Evolutionary conservation across 2,888 invertebrate genomes (phyloP).

Genomic region (Thysanoteuthis rhombus): DNA sequence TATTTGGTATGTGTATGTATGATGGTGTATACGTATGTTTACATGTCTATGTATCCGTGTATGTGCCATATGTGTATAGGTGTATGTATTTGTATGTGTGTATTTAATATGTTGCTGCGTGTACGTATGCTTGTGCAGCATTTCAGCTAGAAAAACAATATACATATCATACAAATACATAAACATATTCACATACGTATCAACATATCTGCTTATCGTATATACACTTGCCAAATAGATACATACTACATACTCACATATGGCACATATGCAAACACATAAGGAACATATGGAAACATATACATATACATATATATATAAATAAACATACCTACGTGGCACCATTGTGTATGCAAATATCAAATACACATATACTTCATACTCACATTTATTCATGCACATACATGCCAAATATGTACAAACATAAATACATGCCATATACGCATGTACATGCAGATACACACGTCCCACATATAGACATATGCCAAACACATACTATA

Average conservation of each 20-base stretch:
- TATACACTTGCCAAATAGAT: background rate
- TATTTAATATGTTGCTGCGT: background rate
- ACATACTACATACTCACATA: constrained; percentile 17
- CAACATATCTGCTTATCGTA: background rate
- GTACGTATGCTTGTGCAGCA: background rate
- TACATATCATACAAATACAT: background rate
- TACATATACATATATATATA: constrained; percentile 22
- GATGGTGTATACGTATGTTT: background rate
- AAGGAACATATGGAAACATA: background rate
- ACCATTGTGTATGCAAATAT: no score
- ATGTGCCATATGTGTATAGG: background rate
- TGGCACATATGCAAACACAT: background rate
- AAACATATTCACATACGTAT: background rate
- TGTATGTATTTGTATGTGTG: background rate
- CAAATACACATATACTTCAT: no score
- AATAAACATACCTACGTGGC: no score
- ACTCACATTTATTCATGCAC: no score
- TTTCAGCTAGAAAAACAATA: background rate
- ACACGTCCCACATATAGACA: no score
- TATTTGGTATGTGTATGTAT: background rate
- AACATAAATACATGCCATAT: no score
- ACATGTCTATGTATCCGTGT: background rate
- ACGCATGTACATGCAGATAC: no score
- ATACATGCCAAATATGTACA: no score
- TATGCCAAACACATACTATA: no score